Percentiles rank a stretch among this genome's conserved stretches.
Evolutionary conservation across 2,888 invertebrate genomes (phyloP).

Genomic region (Cylindroiulus punctatus): DNA sequence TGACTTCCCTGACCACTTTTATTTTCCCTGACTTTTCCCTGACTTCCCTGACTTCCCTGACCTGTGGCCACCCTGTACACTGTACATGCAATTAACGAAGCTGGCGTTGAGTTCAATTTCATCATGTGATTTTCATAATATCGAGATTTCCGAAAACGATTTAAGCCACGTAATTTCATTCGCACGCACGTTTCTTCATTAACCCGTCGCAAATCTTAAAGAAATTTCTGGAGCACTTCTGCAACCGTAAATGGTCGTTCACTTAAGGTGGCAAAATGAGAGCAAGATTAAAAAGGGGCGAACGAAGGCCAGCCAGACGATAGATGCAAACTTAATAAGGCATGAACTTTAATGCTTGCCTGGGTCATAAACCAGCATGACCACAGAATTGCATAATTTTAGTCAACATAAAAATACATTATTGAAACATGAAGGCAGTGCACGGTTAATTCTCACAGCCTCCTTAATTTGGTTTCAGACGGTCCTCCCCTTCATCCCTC

Average conservation of each 20-base stretch:
- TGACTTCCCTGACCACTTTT: too few relatives aligned
- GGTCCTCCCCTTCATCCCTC: background rate
- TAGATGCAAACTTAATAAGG: slow-evolving; percentile 7
- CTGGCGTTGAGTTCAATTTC: background rate
- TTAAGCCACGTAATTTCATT: background rate
- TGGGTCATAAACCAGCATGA: background rate
- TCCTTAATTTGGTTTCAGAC: background rate
- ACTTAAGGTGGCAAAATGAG: background rate
- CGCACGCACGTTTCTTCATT: background rate
- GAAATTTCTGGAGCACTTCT: background rate
- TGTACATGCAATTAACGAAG: too few relatives aligned
- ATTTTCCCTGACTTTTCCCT: too few relatives aligned
- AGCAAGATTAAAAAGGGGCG: background rate
- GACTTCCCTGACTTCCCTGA: too few relatives aligned
- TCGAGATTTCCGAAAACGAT: background rate
- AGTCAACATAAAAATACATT: slow-evolving; percentile 21
- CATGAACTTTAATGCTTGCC: background rate
- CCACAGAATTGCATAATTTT: slow-evolving; percentile 1
- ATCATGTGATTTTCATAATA: background rate
- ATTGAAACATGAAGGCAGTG: background rate
- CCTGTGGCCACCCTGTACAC: too few relatives aligned
- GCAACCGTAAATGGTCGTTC: background rate
- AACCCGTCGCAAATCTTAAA: background rate
- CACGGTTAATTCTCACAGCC: background rate
- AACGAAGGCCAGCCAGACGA: background rate